phyloP scores from a whole-genome alignment of 2,888 invertebrate species.

The Pammene fasciana region DNA sequence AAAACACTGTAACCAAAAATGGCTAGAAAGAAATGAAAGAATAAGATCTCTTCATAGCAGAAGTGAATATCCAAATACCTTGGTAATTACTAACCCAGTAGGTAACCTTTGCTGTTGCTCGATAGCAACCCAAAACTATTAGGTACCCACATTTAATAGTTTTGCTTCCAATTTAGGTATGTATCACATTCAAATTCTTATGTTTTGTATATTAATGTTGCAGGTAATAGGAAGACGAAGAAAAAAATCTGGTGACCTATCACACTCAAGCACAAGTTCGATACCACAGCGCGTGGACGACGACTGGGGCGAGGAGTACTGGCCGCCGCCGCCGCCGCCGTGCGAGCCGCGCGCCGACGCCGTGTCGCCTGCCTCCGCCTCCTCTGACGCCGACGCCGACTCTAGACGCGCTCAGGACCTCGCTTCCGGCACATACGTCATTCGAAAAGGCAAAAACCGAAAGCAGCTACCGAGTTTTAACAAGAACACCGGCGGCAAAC shows the following conservation, averaged over 20 bases:
- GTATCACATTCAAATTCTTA: background rate
- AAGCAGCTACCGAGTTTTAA: conserved; percentile 85
- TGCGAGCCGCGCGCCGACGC: conserved; percentile 84
- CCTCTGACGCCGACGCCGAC: conserved; percentile 83
- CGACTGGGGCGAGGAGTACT: conserved; percentile 86
- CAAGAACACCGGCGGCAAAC: conserved; percentile 79
- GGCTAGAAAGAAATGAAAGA: too few relatives aligned
- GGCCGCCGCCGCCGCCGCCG: conserved; percentile 88
- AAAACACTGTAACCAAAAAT: too few relatives aligned
- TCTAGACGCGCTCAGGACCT: conserved; percentile 66
- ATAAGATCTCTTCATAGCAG: too few relatives aligned
- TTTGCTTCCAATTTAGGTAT: too few relatives aligned
- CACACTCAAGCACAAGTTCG: conserved; percentile 88
- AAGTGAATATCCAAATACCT: too few relatives aligned
- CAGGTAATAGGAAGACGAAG: conserved; percentile 84
- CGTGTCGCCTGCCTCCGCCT: conserved; percentile 86
- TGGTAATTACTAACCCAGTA: too few relatives aligned
- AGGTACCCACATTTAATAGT: too few relatives aligned
- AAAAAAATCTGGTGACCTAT: conserved; percentile 82
- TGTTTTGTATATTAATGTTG: conserved; percentile 44
- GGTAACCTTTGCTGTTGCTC: too few relatives aligned
- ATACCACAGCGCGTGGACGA: conserved; percentile 86
- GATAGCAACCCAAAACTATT: too few relatives aligned
- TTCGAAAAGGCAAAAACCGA: conserved; percentile 88
- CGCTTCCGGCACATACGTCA: conserved; percentile 89